Conservation (phyloP, 2,797 vertebrate genomes). For the Channallabes apus region DNA sequence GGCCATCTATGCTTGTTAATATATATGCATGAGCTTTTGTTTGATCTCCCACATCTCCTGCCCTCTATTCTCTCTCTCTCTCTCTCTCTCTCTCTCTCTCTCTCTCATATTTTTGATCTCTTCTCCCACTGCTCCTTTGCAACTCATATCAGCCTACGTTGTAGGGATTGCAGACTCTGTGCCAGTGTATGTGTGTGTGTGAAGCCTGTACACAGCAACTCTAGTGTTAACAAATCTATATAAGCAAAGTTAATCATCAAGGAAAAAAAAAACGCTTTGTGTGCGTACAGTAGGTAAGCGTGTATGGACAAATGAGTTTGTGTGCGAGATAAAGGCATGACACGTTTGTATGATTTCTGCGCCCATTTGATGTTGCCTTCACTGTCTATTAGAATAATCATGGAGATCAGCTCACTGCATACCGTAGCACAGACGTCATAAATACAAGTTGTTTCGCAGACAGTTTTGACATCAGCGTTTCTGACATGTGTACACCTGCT, state of each 20-base stretch:
- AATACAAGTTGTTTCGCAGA: background rate
- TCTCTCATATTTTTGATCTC: background rate
- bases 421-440: too few relatives aligned
- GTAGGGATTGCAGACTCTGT: slow-evolving; percentile 1
- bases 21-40: slow-evolving; percentile 15
- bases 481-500: background rate
- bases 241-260: background rate
- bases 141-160: slow-evolving; percentile 18
- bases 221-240: slow-evolving; percentile 7
- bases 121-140: slow-evolving; percentile 17
- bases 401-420: background rate
- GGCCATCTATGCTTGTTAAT: slow-evolving; percentile 9
- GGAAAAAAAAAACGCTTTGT: background rate
- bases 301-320: background rate
- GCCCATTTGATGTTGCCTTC: background rate
- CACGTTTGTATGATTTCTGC: background rate
- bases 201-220: background rate
- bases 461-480: background rate
- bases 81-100: background rate
- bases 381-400: background rate
- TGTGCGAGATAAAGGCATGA: too few relatives aligned
- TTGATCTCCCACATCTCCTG: slow-evolving; percentile 20
- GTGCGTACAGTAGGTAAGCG: background rate
- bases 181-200: slow-evolving; percentile 6
- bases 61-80: background rate